phyloP scores from a whole-genome alignment of 2,797 vertebrate genomes.

The Coilia nasus region DNA sequence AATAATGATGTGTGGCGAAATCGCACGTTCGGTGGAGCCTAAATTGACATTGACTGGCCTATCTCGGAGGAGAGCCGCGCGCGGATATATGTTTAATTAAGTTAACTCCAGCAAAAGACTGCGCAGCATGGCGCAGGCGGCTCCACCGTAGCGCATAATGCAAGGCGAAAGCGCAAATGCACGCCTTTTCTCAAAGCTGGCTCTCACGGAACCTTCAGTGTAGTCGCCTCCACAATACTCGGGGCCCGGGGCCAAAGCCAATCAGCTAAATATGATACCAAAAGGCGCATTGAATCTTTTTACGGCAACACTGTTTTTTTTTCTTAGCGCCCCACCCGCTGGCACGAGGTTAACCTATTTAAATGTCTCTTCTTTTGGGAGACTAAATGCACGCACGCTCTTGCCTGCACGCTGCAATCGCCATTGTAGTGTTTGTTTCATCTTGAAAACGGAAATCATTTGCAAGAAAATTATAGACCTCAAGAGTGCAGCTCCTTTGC shows the following conservation, averaged over 20 bases:
- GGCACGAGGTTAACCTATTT: constrained; percentile 89
- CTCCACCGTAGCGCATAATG: constrained; percentile 64
- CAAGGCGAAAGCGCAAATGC: constrained; percentile 55
- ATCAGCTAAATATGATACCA: constrained; percentile 86
- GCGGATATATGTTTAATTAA: constrained; percentile 78
- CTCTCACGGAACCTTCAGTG: constrained; percentile 54
- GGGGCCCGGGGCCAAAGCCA: constrained; percentile 80
- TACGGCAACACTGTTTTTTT: constrained; percentile 83
- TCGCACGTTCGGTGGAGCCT: constrained; percentile 48
- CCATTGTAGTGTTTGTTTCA: constrained; percentile 91
- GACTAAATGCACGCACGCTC: constrained; percentile 68
- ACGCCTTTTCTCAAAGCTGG: constrained; percentile 61
- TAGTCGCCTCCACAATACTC: constrained; percentile 66
- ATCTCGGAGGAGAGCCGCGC: constrained; percentile 62
- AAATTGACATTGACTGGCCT: constrained; percentile 51
- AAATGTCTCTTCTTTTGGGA: constrained; percentile 83
- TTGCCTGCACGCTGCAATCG: constrained; percentile 70
- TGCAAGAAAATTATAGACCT: constrained; percentile 97
- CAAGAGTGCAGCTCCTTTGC: constrained; percentile 93
- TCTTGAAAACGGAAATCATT: constrained; percentile 93
- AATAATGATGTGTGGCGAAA: constrained; percentile 25
- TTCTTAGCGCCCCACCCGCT: constrained; percentile 89
- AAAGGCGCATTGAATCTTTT: constrained; percentile 80
- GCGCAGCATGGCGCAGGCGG: constrained; percentile 71
- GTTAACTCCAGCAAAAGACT: constrained; percentile 77